These are phyloP conservation scores for Plusia festucae DNA, from an alignment of 2,888 invertebrate genomes.

Conservation along the genomic window DNA sequence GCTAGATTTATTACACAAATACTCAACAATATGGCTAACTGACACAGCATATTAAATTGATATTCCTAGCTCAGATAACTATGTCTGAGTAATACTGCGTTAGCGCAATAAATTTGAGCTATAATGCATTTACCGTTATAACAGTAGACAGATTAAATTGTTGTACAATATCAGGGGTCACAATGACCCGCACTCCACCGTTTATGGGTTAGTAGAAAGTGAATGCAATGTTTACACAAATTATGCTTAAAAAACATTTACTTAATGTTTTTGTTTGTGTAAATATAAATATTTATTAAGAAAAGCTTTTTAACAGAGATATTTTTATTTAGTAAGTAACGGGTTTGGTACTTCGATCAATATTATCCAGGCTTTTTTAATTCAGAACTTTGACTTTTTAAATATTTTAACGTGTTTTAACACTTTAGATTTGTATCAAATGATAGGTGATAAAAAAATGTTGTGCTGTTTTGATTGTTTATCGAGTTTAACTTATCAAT, in stretches of 20 bases:
- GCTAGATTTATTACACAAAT: background rate
- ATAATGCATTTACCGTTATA: constrained; percentile 56
- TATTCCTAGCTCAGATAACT: constrained; percentile 32
- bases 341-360: background rate
- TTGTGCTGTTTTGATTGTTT: background rate
- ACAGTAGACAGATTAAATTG: constrained; percentile 53
- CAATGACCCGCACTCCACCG: constrained; percentile 36
- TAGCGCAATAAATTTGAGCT: constrained; percentile 52
- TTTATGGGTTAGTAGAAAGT: constrained; percentile 56
- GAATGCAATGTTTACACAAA: constrained; percentile 43
- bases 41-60: constrained; percentile 32
- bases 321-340: background rate
- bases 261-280: background rate
- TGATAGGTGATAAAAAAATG: background rate
- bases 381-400: background rate
- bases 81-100: constrained; percentile 45
- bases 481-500: too few species aligned
- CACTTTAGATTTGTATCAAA: background rate
- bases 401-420: background rate
- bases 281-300: constrained; percentile 1
- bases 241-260: constrained; percentile 23
- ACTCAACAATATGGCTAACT: constrained; percentile 3
- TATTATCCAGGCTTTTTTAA: background rate
- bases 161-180: constrained; percentile 40
- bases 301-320: background rate